These are phyloP conservation scores for Proteles cristata DNA, from an alignment of 2,113 vertebrate species.

Conservation along the genomic window DNA sequence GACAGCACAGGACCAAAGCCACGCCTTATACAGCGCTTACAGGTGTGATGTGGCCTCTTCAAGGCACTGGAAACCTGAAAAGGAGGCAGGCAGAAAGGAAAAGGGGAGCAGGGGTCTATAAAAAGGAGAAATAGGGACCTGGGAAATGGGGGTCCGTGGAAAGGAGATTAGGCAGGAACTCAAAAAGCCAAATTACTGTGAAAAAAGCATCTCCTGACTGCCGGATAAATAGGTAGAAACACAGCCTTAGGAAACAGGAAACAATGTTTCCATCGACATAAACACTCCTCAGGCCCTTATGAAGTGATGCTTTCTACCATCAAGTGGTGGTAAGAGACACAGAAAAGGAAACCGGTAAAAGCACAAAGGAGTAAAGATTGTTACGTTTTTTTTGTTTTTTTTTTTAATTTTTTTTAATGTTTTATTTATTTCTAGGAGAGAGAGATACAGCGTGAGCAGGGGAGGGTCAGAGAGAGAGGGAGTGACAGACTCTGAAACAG, in stretches of 20 bases:
- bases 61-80: background rate
- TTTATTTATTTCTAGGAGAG: too few species aligned
- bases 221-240: too few species aligned
- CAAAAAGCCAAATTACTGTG: background rate
- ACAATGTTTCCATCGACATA: background rate
- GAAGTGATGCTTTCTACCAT: background rate
- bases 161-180: background rate
- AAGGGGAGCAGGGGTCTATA: rapidly evolving
- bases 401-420: too few species aligned
- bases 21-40: background rate
- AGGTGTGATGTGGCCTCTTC: background rate
- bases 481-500: too few species aligned
- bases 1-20: background rate
- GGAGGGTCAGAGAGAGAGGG: too few species aligned
- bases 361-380: background rate
- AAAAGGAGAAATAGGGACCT: background rate
- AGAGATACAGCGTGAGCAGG: too few species aligned
- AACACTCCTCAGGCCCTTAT: background rate
- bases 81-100: background rate
- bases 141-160: too few species aligned
- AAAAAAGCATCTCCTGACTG: background rate
- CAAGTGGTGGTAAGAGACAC: background rate
- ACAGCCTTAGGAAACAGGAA: background rate
- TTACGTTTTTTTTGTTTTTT: background rate
- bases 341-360: background rate